Conservation (phyloP, 2,113 vertebrate species). For the Caretta caretta region DNA sequence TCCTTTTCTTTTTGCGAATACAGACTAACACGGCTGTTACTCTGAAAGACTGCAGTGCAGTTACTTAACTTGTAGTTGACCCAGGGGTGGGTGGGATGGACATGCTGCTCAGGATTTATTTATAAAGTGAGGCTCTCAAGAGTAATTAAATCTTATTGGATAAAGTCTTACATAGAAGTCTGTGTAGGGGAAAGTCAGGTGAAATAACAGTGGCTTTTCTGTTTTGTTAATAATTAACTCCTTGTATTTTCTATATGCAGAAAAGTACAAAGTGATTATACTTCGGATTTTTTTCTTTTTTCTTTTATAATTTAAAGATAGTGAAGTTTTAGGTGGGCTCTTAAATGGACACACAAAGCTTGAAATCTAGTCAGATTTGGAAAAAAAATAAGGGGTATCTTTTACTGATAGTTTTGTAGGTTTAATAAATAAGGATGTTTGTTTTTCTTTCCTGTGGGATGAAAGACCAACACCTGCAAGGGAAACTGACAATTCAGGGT, state of each 20-base stretch:
- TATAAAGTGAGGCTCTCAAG: background rate
- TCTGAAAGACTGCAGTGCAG: background rate
- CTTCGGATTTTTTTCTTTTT: background rate
- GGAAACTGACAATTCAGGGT: accelerated
- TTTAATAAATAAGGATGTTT: background rate
- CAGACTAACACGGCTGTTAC: no score
- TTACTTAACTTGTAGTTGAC: background rate
- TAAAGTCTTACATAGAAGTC: background rate
- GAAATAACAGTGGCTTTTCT: background rate
- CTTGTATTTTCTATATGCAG: background rate
- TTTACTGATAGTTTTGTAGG: background rate
- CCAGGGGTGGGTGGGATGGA: background rate
- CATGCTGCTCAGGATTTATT: background rate
- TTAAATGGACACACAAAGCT: background rate
- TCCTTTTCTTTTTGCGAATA: no score
- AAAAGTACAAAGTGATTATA: background rate
- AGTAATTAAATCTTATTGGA: background rate
- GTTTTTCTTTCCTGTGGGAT: background rate
- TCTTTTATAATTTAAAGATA: background rate
- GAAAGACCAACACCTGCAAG: background rate
- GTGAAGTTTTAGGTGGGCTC: background rate
- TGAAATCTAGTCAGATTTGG: background rate
- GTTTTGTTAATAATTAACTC: background rate
- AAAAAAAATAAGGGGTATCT: background rate
- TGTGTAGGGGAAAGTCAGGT: background rate